Percentiles rank a stretch among this genome's conserved stretches.
phyloP scores from a whole-genome alignment of 2,113 vertebrate genomes.

The Psittacus erithacus region DNA sequence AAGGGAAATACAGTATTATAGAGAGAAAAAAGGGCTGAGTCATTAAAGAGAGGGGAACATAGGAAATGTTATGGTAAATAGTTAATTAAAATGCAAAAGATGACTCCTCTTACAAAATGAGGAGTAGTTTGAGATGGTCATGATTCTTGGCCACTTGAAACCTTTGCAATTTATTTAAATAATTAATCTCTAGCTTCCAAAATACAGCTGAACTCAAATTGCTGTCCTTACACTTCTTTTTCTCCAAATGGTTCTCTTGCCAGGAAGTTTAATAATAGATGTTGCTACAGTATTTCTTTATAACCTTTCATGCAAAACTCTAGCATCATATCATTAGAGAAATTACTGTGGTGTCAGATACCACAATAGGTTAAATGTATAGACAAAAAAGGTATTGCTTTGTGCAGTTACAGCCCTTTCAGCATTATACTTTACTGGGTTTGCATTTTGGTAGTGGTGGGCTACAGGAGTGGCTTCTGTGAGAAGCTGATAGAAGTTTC shows the following conservation, averaged over 20 bases:
- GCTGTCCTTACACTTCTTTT: not conserved
- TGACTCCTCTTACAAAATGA: not conserved
- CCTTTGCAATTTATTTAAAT: not conserved
- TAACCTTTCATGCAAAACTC: conserved; percentile 11
- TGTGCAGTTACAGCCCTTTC: conserved; percentile 7
- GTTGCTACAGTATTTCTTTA: not conserved
- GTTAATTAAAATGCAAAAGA: not conserved
- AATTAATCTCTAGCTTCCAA: not conserved
- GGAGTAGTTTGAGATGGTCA: not conserved
- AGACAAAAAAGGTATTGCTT: not conserved
- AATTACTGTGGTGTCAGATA: not conserved
- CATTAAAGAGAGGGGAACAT: not conserved
- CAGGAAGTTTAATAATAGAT: not conserved
- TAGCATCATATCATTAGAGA: conserved; percentile 1
- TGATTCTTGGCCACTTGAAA: not conserved
- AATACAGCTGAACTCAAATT: not conserved
- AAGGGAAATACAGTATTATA: not conserved
- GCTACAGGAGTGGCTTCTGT: not conserved
- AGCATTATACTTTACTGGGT: not conserved
- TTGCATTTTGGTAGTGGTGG: not conserved
- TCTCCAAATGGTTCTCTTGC: not conserved
- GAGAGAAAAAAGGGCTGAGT: not conserved
- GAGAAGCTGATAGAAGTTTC: not conserved
- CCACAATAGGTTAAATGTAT: not conserved
- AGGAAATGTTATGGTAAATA: not conserved